Conservation (phyloP, 2,113 vertebrate genomes). For the Rhipidura dahli region DNA sequence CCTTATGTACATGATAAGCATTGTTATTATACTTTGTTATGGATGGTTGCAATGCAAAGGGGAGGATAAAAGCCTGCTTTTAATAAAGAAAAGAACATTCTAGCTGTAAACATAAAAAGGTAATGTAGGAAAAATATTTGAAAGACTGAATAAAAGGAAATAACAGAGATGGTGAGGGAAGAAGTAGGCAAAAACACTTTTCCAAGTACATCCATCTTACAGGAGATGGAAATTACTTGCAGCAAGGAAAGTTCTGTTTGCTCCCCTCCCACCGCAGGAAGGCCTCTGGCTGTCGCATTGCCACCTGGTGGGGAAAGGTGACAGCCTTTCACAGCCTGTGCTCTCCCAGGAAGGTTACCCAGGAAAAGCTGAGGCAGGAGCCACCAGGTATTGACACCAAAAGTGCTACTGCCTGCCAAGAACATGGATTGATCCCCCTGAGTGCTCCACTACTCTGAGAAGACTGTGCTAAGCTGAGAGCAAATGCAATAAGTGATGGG, state of each 20-base stretch:
- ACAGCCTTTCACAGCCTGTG: neutral
- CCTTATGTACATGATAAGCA: neutral
- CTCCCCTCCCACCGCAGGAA: neutral
- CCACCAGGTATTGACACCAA: neutral
- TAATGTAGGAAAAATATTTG: neutral
- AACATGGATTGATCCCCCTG: neutral
- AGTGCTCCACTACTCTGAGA: fast-evolving
- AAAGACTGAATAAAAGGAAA: neutral
- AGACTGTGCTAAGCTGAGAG: neutral
- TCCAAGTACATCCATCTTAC: neutral
- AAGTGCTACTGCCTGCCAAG: neutral
- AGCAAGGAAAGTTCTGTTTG: neutral
- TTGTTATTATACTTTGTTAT: neutral
- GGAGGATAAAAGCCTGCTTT: neutral
- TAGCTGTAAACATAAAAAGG: neutral
- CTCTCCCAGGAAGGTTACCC: neutral
- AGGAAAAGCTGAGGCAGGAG: neutral
- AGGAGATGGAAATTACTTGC: neutral
- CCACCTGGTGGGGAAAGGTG: slow-evolving; percentile 17
- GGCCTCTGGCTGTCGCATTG: slow-evolving; percentile 27
- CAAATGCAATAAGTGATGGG: neutral
- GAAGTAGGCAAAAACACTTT: neutral
- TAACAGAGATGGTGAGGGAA: neutral
- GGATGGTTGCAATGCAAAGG: neutral
- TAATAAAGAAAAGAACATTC: neutral